Conservation (phyloP, 2,113 vertebrate species). For the Rhea pennata region DNA sequence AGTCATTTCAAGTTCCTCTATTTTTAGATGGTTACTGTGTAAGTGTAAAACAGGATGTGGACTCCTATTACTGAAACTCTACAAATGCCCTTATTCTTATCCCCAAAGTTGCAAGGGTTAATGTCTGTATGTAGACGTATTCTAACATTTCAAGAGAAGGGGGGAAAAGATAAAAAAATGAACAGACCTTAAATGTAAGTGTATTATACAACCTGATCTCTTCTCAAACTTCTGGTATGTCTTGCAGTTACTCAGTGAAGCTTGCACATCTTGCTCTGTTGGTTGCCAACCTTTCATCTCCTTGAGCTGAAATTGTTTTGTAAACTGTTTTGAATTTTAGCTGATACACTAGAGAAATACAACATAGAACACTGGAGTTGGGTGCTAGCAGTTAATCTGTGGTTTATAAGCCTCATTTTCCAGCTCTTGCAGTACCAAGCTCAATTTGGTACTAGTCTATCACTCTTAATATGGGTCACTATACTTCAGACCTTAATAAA, state of each 20-base stretch:
- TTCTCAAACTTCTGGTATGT: not conserved
- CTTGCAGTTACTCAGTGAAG: not conserved
- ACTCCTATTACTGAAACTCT: not conserved
- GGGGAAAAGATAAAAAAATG: not conserved
- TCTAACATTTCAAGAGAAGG: not conserved
- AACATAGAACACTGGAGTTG: not conserved
- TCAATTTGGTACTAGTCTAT: not conserved
- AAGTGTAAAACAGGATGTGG: not conserved
- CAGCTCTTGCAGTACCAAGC: not conserved
- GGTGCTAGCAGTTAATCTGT: not conserved
- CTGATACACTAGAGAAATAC: not conserved
- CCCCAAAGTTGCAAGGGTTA: not conserved
- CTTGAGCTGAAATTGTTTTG: not conserved
- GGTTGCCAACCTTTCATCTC: not conserved
- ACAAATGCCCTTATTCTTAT: not conserved
- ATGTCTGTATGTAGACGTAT: not conserved
- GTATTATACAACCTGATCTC: not conserved
- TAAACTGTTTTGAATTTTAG: not conserved
- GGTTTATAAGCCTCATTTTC: not conserved
- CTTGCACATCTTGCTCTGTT: not conserved
- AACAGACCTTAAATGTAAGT: not conserved
- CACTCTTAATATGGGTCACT: not conserved
- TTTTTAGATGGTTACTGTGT: not conserved
- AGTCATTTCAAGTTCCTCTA: fast-evolving
- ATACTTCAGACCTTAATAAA: not conserved